Evolutionary conservation across 2,888 invertebrate species (phyloP).

Genomic region (Conus canariensis): DNA sequence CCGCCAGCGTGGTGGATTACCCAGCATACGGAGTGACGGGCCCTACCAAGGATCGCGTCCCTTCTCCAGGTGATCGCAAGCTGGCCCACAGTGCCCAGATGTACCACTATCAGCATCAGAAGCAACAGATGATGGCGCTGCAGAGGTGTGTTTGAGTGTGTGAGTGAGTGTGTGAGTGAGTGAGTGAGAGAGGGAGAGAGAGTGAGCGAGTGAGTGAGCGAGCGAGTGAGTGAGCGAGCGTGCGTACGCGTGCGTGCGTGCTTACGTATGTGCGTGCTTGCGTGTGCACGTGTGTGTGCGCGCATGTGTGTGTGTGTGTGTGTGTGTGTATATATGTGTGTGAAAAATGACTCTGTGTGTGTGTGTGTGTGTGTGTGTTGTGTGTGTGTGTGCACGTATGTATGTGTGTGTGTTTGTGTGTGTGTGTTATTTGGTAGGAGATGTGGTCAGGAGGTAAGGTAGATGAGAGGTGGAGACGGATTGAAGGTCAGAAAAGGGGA

Average conservation of each 20-base stretch:
- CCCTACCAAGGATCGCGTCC: constrained; percentile 81
- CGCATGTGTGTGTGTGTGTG: background rate
- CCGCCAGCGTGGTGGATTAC: constrained; percentile 95
- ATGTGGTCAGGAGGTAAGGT: background rate
- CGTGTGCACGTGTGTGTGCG: background rate
- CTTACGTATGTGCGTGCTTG: background rate
- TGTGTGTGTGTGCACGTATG: background rate
- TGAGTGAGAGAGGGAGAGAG: background rate
- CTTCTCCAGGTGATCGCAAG: constrained; percentile 86
- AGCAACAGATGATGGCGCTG: constrained; percentile 97
- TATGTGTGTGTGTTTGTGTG: constrained; percentile 6
- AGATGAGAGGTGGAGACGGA: too few species aligned
- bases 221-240: background rate
- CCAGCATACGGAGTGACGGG: constrained; percentile 98
- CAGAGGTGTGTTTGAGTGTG: constrained; percentile 69
- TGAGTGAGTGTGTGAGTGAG: background rate
- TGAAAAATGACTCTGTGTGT: background rate
- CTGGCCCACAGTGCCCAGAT: constrained; percentile 99
- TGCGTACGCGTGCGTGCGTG: background rate
- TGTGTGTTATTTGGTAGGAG: background rate
- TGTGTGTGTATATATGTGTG: background rate
- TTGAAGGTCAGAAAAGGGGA: too few species aligned
- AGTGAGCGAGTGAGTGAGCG: background rate
- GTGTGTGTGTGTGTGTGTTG: background rate
- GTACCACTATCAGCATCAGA: constrained; percentile 99